Evolutionary conservation across 2,888 invertebrate genomes (phyloP).

Genomic region (Phortica okadai): DNA sequence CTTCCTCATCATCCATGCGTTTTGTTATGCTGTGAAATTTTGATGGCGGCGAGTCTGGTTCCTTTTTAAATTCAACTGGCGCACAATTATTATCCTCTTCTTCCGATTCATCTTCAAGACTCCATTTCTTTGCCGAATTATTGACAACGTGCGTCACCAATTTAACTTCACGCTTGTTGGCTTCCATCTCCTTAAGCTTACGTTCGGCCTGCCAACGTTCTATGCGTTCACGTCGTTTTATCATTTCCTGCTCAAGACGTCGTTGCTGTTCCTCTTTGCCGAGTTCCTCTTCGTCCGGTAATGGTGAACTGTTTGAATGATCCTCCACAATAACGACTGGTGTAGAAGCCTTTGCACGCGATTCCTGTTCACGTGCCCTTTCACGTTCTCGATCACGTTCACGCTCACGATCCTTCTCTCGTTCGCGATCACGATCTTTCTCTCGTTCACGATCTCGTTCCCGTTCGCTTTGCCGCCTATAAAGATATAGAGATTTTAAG

Average conservation of each 20-base stretch:
- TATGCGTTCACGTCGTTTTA: conserved; percentile 94
- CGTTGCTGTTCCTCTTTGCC: conserved; percentile 92
- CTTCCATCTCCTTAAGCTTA: conserved; percentile 90
- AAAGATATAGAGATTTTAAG: conserved; percentile 4
- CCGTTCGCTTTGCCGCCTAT: conserved; percentile 57
- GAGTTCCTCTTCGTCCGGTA: conserved; percentile 77
- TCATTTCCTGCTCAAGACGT: conserved; percentile 95
- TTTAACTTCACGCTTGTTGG: conserved; percentile 86
- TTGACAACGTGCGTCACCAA: conserved; percentile 75
- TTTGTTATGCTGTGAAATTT: conserved; percentile 70
- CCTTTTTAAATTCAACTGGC: conserved; percentile 56
- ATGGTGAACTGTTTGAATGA: conserved; percentile 51
- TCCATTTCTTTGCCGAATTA: conserved; percentile 92
- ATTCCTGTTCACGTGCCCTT: conserved; percentile 77
- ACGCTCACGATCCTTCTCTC: conserved; percentile 57
- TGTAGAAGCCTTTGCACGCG: conserved; percentile 45
- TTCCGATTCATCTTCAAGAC: conserved; percentile 96
- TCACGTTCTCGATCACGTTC: conserved; percentile 77
- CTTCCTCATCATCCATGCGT: conserved; percentile 67
- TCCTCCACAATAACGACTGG: conserved; percentile 63
- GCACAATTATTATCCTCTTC: conserved; percentile 83
- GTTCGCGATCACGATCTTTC: conserved; percentile 79
- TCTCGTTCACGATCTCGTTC: conserved; percentile 77
- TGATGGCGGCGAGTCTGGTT: conserved; percentile 72
- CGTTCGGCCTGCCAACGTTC: conserved; percentile 97